Evolutionary conservation across 2,113 vertebrate genomes (phyloP), one percentile per base, ranked within the genome.

Genomic region (Mustela lutreola): DNA sequence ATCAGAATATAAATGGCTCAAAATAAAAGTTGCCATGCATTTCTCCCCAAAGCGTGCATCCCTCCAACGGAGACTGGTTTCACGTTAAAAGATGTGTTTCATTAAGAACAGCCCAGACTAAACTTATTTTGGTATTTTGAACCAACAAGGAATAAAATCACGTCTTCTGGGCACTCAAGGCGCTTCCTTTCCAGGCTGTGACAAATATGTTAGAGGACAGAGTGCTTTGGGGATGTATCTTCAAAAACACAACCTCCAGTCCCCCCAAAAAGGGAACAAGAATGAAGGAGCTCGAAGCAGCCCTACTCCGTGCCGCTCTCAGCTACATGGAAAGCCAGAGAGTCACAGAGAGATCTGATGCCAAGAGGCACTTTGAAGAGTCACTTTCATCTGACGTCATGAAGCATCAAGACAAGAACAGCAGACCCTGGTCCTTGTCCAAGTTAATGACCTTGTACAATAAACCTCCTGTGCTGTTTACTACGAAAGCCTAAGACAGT

Each of bases 401-500:
- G 4, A 82, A 42, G 56, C 31, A 48, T 7, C 6, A 1, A 14
- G 36, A 2, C 6, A 31, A 53, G n/a, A 53, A 3, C n/a, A 1
- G 5, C 3, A 33, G 42, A n/a, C 11, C 1, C 22, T 9, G 33
- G 11, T 33, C 80, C 56, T 11, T 7, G 28, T 1, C 12, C n/a
- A 28, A 36, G 4, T 6, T 48, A 62, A 33, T 3, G 36, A 15
- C 28, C 33, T 10, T 2, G 2, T 6, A 11, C n/a, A 11, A 28
- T 1, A 11, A 21, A 1, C 60, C 22, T 58, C 5, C 70, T 16
- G 0, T 1, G 0, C 9, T 1, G 3, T 14, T 45, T 15, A 7
- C 88, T 7, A 1, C 1, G 15, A 26, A 22, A 82, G 31, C 33
- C 16, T 15, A 0, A 0, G 11, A 28, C 0, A 42, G 65, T 14